phyloP scores from a whole-genome alignment of 2,797 vertebrate species.

The Rhodeus uyekii region DNA sequence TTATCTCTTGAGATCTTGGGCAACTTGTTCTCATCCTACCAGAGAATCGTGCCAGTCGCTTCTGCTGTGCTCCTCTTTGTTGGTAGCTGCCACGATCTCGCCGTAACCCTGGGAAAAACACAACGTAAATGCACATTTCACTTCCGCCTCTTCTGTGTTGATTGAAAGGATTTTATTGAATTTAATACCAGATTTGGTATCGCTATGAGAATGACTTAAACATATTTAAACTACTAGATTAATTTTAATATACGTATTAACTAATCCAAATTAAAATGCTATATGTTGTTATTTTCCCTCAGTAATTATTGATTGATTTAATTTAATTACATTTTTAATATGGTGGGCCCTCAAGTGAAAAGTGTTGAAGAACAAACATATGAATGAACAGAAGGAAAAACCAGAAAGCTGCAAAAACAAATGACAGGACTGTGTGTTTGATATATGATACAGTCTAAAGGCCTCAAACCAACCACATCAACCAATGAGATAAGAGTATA shows the following conservation, averaged over 20 bases:
- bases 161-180: background rate
- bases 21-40: slow-evolving; percentile 64
- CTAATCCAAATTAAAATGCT: background rate
- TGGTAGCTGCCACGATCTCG: slow-evolving; percentile 85
- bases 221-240: background rate
- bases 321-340: too few species aligned
- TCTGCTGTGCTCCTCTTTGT: slow-evolving; percentile 68
- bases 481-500: background rate
- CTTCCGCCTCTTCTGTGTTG: background rate
- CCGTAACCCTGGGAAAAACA: slow-evolving; percentile 79
- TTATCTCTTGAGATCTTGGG: slow-evolving; percentile 45
- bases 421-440: background rate
- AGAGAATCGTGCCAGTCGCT: slow-evolving; percentile 66
- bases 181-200: background rate
- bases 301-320: background rate
- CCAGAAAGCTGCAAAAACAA: background rate
- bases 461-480: background rate
- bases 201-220: background rate
- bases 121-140: background rate
- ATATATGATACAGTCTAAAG: background rate
- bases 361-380: background rate
- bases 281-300: background rate
- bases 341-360: too few species aligned
- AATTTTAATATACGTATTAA: background rate
- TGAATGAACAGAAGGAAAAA: background rate